These are phyloP conservation scores for Phycodurus eques DNA, from an alignment of 2,113 vertebrate genomes.

Conservation along the genomic window DNA sequence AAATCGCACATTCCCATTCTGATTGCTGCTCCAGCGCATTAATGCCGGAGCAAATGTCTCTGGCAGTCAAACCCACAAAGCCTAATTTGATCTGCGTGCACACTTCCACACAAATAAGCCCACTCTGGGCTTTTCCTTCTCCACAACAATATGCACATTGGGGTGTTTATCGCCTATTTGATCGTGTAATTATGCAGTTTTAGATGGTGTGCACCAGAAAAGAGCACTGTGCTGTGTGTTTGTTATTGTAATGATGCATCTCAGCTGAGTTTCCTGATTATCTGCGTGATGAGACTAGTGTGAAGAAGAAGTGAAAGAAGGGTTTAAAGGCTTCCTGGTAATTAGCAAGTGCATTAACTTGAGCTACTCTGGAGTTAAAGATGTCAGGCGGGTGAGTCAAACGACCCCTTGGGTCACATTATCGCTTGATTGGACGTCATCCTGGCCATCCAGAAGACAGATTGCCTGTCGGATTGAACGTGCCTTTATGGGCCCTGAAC, in stretches of 20 bases:
- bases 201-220: constrained; percentile 18
- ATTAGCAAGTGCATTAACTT: constrained; percentile 8
- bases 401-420: constrained; percentile 16
- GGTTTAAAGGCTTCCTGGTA: constrained; percentile 6
- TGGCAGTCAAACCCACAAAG: constrained; percentile 43
- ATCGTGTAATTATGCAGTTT: constrained; percentile 42
- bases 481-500: constrained; percentile 10
- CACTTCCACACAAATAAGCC: constrained; percentile 53
- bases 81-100: constrained; percentile 50
- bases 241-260: constrained; percentile 7
- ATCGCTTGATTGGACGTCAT: not conserved
- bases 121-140: constrained; percentile 40
- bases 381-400: constrained; percentile 22
- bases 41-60: constrained; percentile 42
- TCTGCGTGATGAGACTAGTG: constrained; percentile 3
- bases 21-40: constrained; percentile 52
- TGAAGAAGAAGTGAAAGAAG: not conserved
- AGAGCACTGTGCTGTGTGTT: constrained; percentile 5
- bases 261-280: constrained; percentile 9
- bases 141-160: constrained; percentile 42
- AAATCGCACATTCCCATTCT: constrained; percentile 43
- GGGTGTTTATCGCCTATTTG: constrained; percentile 31
- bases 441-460: constrained; percentile 7
- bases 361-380: constrained; percentile 16
- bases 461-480: constrained; percentile 12